Evolutionary conservation across 1,140 invertebrate species (phyloP), one percentile per base, ranked within the genome.

Genomic region (Cotesia typhae): DNA sequence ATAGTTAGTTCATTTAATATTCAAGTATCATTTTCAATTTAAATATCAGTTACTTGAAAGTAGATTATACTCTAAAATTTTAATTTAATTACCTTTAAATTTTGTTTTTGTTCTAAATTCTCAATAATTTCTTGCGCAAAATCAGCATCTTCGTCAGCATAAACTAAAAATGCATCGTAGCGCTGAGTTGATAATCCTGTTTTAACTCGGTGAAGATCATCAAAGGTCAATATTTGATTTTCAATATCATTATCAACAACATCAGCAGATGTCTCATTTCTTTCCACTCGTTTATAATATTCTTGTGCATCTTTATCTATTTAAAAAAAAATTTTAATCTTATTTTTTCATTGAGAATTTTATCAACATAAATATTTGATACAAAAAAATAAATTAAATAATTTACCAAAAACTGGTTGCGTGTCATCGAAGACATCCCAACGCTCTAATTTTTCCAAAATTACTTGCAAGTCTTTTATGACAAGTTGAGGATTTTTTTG

Each of bases 121-220:
- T 89, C 82, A 53, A 92, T 83, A 52, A 93, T 84, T 77, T 91
- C 82, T 1, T 83, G 86, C 1, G 89, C 92, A 88, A 92, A 92
- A 38, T 89, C 82, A 14, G 83, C 79, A 83, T 94, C 92, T 70
- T 91, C 90, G 72, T 93, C 90, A n/a, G 90, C 89, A 81, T 88
- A 93, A n/a, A 93, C 79, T 41, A 93, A 84, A 79, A 92, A 93
- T 4, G 92, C 92, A 86, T 93, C 90, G 77, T 93, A 94, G 63
- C 81, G 82, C 77, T 90, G 89, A 61, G 86, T 84, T 65, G 85
- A 79, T 65, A 89, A 76, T 14, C 90, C 89, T 78, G 87, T 80
- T 10, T 85, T 82, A 9, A 86, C 75, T 67, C 87, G 83, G 12
- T 84, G 76, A 12, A 89, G 78, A 83, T 92, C 90, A 76, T 89